Evolutionary conservation across 2,888 invertebrate genomes (phyloP).

Genomic region (Harpagoxenus sublaevis): DNA sequence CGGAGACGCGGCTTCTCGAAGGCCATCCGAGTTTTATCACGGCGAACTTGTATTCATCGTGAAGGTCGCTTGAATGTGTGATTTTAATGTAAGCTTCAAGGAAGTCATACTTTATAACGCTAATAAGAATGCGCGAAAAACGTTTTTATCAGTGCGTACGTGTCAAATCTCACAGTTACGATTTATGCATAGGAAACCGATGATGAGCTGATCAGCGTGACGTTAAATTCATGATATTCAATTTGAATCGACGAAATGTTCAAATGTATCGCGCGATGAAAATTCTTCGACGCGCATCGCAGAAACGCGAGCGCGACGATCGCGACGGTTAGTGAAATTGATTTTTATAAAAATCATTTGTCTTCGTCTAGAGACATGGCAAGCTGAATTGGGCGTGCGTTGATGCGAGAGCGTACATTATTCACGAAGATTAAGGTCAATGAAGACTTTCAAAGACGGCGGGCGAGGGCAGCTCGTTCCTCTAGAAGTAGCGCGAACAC

Average conservation of each 20-base stretch:
- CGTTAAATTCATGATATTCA: background rate
- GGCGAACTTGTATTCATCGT: conserved; percentile 41
- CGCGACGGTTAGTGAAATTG: too few relatives aligned
- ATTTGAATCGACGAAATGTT: background rate
- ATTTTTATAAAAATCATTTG: conserved; percentile 41
- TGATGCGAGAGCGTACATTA: conserved; percentile 22
- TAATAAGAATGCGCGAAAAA: background rate
- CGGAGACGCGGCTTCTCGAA: conserved; percentile 53
- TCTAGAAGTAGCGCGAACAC: conserved; percentile 49
- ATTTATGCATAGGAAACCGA: background rate
- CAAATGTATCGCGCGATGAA: background rate
- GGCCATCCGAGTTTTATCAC: conserved; percentile 57
- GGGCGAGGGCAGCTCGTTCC: conserved; percentile 23
- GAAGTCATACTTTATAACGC: background rate
- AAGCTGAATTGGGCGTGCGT: conserved; percentile 38
- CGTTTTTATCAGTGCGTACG: background rate
- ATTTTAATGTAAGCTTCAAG: conserved; percentile 27
- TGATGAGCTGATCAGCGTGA: background rate
- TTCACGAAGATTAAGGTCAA: conserved; percentile 59
- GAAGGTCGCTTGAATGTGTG: background rate
- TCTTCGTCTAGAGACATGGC: conserved; percentile 27
- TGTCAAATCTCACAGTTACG: background rate
- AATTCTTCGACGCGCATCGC: background rate
- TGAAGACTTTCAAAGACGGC: conserved; percentile 55
- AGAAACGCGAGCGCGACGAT: background rate